Conservation (phyloP, 2,888 invertebrate species). For the Coenonympha arcania region DNA sequence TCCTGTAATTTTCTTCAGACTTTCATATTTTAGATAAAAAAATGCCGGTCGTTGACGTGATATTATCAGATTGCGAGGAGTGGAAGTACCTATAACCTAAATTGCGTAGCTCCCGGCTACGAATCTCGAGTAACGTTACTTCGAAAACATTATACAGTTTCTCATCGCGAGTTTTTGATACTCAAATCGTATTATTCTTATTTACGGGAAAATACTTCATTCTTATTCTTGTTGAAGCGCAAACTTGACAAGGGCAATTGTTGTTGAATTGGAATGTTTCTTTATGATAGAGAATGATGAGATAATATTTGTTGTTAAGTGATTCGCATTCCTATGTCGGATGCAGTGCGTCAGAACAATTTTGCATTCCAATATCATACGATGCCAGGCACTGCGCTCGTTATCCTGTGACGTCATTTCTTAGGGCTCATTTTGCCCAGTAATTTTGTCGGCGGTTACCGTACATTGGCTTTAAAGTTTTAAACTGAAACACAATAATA, state of each 20-base stretch:
- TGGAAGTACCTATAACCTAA: conserved; percentile 11
- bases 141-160: conserved; percentile 3
- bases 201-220: neutral
- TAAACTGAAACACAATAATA: too few species aligned
- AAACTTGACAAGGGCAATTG: too few species aligned
- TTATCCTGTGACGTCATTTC: too few species aligned
- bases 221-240: neutral
- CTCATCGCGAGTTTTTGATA: neutral
- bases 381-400: neutral
- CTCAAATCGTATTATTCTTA: conserved; percentile 1
- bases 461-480: too few species aligned
- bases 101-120: conserved; percentile 9
- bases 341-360: too few species aligned
- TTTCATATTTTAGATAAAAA: conserved; percentile 2
- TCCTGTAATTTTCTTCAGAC: neutral
- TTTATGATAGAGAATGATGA: too few species aligned
- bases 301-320: too few species aligned
- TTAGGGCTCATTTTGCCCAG: too few species aligned
- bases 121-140: conserved; percentile 6
- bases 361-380: too few species aligned
- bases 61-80: conserved; percentile 5
- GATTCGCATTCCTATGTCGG: too few species aligned
- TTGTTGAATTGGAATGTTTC: too few species aligned
- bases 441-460: too few species aligned
- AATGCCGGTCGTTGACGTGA: neutral